Evolutionary conservation across 2,797 vertebrate species (phyloP).

Genomic region (Peromyscus melanophrys): DNA sequence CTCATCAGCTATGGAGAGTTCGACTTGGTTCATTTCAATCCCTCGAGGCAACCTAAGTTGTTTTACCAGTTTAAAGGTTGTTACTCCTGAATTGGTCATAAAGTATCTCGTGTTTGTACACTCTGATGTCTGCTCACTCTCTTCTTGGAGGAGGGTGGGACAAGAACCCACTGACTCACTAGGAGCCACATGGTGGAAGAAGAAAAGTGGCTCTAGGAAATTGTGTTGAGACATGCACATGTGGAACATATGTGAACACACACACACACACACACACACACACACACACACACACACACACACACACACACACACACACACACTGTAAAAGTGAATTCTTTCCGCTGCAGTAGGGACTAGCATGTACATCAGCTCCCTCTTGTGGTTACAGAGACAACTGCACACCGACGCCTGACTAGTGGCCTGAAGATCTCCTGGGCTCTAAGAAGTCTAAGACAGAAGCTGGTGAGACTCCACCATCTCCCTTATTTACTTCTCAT

Average conservation of each 20-base stretch:
- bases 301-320: not conserved
- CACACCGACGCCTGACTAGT: not conserved
- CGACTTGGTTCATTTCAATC: not conserved
- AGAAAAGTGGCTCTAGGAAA: not conserved
- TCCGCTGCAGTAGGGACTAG: not conserved
- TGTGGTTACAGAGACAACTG: constrained; percentile 11
- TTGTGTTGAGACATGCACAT: not conserved
- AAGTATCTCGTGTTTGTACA: not conserved
- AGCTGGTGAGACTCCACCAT: not conserved
- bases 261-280: not conserved
- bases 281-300: not conserved
- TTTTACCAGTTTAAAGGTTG: not conserved
- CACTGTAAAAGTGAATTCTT: not conserved
- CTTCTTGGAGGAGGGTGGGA: not conserved
- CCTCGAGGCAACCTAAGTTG: not conserved
- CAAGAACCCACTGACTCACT: not conserved
- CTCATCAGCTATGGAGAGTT: not conserved
- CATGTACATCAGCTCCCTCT: not conserved
- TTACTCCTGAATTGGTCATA: not conserved
- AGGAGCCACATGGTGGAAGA: not conserved
- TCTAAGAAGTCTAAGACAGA: not conserved
- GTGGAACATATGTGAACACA: not conserved
- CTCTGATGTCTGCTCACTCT: not conserved
- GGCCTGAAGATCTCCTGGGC: not conserved
- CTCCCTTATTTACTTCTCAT: not conserved